A percentile compares a stretch with the other conserved stretches of the same genome.
These are phyloP conservation scores for Rambutsinella grinnellia DNA, from an alignment of 2,888 invertebrate species.

Conservation along the genomic window DNA sequence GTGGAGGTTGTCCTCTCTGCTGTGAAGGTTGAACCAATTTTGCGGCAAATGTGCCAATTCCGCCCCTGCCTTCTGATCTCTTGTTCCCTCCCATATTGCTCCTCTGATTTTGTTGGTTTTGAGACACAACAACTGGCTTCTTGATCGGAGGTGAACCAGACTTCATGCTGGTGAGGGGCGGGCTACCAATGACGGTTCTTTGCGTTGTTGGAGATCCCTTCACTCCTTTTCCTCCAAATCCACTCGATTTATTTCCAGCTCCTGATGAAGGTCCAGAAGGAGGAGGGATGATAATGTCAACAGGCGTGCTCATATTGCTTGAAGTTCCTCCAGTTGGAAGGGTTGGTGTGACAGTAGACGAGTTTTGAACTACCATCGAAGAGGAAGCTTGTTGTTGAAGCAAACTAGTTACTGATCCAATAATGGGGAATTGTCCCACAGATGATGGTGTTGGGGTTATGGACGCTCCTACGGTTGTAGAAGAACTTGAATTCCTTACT, in stretches of 20 bases:
- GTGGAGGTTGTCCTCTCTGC: slow-evolving; percentile 1
- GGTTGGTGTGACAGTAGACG: slow-evolving; percentile 23
- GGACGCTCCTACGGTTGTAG: slow-evolving; percentile 24
- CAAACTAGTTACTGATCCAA: slow-evolving; percentile 44
- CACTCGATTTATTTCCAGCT: no score
- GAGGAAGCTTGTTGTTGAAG: slow-evolving; percentile 30
- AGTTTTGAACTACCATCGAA: not conserved
- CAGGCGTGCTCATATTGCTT: slow-evolving; percentile 40
- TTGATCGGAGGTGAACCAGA: slow-evolving; percentile 62
- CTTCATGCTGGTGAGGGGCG: slow-evolving; percentile 45
- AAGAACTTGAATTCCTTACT: slow-evolving; percentile 8
- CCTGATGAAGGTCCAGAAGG: slow-evolving; percentile 21
- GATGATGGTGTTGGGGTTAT: slow-evolving; percentile 41
- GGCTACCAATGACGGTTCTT: slow-evolving; percentile 36
- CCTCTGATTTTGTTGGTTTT: slow-evolving; percentile 30
- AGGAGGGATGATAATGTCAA: slow-evolving; percentile 46
- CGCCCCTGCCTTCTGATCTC: slow-evolving; percentile 17
- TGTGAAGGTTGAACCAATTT: slow-evolving; percentile 48
- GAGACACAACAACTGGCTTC: slow-evolving; percentile 56
- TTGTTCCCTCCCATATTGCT: slow-evolving; percentile 15
- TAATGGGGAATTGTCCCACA: slow-evolving; percentile 37
- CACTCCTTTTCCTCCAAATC: no score
- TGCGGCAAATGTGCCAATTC: slow-evolving; percentile 57
- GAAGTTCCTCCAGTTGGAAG: slow-evolving; percentile 11
- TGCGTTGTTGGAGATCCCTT: slow-evolving; percentile 45